phyloP scores from a whole-genome alignment of 2,888 invertebrate genomes.

The Monopis laevigella region DNA sequence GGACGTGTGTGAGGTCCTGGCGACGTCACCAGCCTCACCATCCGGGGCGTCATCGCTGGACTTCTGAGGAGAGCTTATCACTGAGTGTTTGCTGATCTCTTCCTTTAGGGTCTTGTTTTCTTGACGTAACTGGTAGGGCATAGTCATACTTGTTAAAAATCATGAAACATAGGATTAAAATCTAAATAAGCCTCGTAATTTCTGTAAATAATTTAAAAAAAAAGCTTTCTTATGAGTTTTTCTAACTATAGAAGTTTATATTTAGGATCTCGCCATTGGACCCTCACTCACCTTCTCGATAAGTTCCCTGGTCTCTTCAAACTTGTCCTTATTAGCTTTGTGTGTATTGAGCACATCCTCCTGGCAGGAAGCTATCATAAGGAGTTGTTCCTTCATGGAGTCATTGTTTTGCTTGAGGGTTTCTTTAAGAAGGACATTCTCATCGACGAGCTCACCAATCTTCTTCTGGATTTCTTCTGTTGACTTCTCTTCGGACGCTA shows the following conservation, averaged over 20 bases:
- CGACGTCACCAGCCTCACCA: not conserved
- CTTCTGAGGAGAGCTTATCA: constrained; percentile 20
- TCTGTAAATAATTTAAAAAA: not conserved
- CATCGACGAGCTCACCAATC: constrained; percentile 62
- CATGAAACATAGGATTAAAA: not conserved
- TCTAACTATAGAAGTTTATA: too few relatives aligned
- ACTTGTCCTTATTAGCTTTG: constrained; percentile 71
- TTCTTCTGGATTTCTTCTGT: constrained; percentile 58
- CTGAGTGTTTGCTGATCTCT: constrained; percentile 31
- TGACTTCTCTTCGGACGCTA: constrained; percentile 44
- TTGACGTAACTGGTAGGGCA: constrained; percentile 48
- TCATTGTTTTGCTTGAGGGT: constrained; percentile 72
- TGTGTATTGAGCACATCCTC: constrained; percentile 72
- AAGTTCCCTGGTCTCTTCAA: constrained; percentile 70
- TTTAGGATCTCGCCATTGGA: too few relatives aligned
- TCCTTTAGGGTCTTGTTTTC: constrained; percentile 48
- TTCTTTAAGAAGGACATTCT: constrained; percentile 67
- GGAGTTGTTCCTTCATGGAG: constrained; percentile 73
- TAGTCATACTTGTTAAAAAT: too few relatives aligned
- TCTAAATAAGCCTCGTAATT: not conserved
- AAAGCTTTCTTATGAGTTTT: not conserved
- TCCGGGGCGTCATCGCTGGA: constrained; percentile 5
- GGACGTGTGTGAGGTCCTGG: constrained; percentile 23
- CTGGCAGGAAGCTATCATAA: constrained; percentile 69
- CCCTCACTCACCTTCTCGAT: constrained; percentile 55